phyloP scores from a whole-genome alignment of 2,797 vertebrate genomes.

The Apogon hyalosoma region DNA sequence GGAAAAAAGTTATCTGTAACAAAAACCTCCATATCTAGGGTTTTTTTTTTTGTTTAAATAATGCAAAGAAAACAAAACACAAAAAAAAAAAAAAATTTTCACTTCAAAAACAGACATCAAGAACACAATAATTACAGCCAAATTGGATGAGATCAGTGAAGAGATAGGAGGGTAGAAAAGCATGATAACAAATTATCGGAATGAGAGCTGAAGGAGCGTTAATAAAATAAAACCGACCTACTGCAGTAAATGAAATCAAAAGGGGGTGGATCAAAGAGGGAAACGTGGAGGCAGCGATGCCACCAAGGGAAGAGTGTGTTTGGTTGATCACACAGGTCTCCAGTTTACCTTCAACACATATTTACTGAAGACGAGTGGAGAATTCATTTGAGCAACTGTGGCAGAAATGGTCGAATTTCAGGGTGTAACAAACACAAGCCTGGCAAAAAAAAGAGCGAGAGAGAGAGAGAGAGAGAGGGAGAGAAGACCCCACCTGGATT shows the following conservation, averaged over 20 bases:
- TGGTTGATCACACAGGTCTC: slow-evolving; percentile 44
- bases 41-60: slow-evolving; percentile 27
- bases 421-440: neutral
- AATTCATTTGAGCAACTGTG: slow-evolving; percentile 10
- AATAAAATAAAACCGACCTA: slow-evolving; percentile 58
- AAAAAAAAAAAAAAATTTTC: neutral
- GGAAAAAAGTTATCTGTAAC: neutral
- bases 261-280: slow-evolving; percentile 53
- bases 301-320: slow-evolving; percentile 46
- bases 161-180: slow-evolving; percentile 19
- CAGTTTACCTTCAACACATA: slow-evolving; percentile 33
- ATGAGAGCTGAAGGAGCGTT: slow-evolving; percentile 50
- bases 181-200: slow-evolving; percentile 51
- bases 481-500: no score
- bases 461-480: no score
- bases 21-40: neutral
- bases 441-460: no score
- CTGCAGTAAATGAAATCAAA: slow-evolving; percentile 61
- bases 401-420: slow-evolving; percentile 6
- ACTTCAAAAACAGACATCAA: slow-evolving; percentile 32
- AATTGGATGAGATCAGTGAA: slow-evolving; percentile 32
- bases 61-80: slow-evolving; percentile 2
- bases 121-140: slow-evolving; percentile 38
- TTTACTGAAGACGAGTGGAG: slow-evolving; percentile 30
- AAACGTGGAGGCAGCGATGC: slow-evolving; percentile 25